A percentile compares a stretch with the other conserved stretches of the same genome.
Evolutionary conservation across 2,797 vertebrate species (phyloP).

Genomic region (Pseudocheirus occidentalis): DNA sequence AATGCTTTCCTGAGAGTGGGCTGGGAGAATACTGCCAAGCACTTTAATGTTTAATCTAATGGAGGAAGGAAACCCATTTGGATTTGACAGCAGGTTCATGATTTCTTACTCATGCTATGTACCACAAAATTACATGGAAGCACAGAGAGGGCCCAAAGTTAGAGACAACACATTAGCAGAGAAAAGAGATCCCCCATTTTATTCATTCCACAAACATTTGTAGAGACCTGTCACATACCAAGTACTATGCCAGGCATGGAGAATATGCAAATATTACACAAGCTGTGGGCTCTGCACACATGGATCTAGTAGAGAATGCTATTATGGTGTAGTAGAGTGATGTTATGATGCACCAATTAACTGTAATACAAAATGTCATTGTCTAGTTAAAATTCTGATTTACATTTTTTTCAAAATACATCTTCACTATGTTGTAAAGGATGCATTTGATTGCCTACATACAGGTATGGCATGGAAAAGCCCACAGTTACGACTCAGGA

Average conservation of each 20-base stretch:
- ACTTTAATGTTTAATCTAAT: constrained; percentile 6
- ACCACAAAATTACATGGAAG: not conserved
- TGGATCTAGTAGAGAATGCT: not conserved
- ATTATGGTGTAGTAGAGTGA: not conserved
- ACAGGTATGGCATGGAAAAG: not conserved
- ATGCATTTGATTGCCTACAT: constrained; percentile 10
- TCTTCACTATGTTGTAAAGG: not conserved
- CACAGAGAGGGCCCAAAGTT: not conserved
- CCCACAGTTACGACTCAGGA: not conserved
- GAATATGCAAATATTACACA: not conserved
- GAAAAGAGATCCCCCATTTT: not conserved
- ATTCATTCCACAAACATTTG: not conserved
- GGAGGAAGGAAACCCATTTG: constrained; percentile 1
- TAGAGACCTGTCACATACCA: not conserved
- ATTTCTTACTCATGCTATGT: not conserved
- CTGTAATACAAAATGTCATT: not conserved
- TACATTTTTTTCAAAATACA: constrained; percentile 1
- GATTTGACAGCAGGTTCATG: not conserved
- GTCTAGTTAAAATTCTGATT: not conserved
- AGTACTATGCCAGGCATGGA: not conserved
- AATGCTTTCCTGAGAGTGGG: constrained; percentile 18
- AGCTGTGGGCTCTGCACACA: not conserved
- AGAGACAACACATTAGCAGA: not conserved
- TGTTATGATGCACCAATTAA: not conserved
- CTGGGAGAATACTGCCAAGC: not conserved